A percentile compares a stretch with the other conserved stretches of the same genome.
These are phyloP conservation scores for Oreohelix idahoensis DNA, from an alignment of 1,140 invertebrate species.

Conservation along the genomic window DNA sequence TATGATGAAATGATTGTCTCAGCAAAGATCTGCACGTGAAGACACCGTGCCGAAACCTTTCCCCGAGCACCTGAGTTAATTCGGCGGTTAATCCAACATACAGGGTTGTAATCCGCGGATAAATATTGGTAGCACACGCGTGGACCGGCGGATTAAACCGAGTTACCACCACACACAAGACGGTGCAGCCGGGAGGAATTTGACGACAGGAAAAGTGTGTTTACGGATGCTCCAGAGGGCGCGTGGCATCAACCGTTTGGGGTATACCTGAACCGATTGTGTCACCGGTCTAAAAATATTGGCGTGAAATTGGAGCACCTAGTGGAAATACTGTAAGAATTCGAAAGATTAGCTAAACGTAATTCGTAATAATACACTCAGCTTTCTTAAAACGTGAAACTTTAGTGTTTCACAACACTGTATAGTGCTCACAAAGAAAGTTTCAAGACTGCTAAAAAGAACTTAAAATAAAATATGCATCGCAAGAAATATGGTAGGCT, in stretches of 20 bases:
- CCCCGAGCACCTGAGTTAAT: neutral
- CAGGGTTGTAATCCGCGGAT: neutral
- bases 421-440: too few relatives aligned
- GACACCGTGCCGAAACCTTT: neutral
- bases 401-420: too few relatives aligned
- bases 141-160: neutral
- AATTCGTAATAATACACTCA: too few relatives aligned
- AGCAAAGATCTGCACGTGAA: neutral
- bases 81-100: neutral
- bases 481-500: too few relatives aligned
- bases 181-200: neutral
- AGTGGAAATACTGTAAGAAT: too few relatives aligned
- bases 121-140: neutral
- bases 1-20: neutral
- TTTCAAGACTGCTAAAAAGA: too few relatives aligned
- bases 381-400: too few relatives aligned
- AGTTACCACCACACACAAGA: neutral
- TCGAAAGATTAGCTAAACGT: too few relatives aligned
- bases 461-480: too few relatives aligned
- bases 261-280: too few relatives aligned
- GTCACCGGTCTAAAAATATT: too few relatives aligned
- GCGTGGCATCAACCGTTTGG: neutral
- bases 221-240: neutral
- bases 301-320: too few relatives aligned
- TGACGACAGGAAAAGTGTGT: neutral